Conservation (phyloP, 2,888 invertebrate species). For the Erannis defoliaria region DNA sequence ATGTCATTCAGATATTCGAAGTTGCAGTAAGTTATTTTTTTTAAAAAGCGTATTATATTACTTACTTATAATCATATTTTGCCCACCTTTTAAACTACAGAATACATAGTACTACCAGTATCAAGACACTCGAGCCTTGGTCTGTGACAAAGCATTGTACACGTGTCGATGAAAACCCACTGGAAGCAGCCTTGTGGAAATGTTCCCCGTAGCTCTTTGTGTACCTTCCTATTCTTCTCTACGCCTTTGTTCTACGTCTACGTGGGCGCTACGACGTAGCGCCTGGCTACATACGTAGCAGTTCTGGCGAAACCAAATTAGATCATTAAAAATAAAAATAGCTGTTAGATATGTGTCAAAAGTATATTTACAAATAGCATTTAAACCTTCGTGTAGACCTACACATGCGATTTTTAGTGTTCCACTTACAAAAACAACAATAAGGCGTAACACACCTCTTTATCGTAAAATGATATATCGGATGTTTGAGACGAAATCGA, state of each 20-base stretch:
- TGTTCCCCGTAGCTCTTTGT: conserved; percentile 10
- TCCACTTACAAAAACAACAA: no score
- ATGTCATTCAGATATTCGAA: no score
- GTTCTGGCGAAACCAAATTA: not conserved
- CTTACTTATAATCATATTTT: not conserved
- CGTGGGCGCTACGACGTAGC: conserved; percentile 12
- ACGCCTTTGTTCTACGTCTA: conserved; percentile 19
- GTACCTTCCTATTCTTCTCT: conserved; percentile 23
- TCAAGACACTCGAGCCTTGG: conserved; percentile 9
- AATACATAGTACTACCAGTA: not conserved
- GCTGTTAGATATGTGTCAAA: no score
- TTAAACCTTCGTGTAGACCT: no score
- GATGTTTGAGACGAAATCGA: no score
- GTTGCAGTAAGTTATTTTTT: no score
- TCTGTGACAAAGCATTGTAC: conserved; percentile 18
- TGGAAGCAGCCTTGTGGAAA: conserved; percentile 24
- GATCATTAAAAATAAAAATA: no score
- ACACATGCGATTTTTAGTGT: no score
- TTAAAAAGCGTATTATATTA: no score
- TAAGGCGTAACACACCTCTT: no score
- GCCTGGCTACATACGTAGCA: not conserved
- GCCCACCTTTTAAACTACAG: not conserved
- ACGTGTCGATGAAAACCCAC: conserved; percentile 19
- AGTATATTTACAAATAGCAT: no score
- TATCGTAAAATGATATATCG: no score